Conservation (phyloP, 2,888 invertebrate species). For the Tipula vernalis region DNA sequence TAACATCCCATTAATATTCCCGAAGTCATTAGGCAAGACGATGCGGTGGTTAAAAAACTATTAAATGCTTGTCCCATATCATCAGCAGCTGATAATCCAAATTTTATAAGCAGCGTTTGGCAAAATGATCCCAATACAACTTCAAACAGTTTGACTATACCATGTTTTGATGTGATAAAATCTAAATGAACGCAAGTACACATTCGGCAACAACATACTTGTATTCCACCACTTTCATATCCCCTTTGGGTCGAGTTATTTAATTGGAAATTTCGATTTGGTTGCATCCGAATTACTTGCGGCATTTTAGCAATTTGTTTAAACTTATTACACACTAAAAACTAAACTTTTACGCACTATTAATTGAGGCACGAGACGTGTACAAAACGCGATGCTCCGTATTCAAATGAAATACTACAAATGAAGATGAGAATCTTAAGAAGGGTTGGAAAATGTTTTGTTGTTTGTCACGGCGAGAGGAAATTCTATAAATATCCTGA, state of each 20-base stretch:
- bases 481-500: not conserved
- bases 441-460: not conserved
- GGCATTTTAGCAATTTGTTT: not conserved
- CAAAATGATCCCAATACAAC: constrained; percentile 67
- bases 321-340: not conserved
- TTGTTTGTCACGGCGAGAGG: not conserved
- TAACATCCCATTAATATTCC: constrained; percentile 63
- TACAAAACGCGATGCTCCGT: not conserved
- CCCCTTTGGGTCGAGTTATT: constrained; percentile 13
- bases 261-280: constrained; percentile 12
- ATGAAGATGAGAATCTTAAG: not conserved
- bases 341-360: not conserved
- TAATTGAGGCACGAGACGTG: not conserved
- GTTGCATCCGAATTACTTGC: not conserved
- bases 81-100: constrained; percentile 58
- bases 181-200: constrained; percentile 69
- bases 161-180: constrained; percentile 58
- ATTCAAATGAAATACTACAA: not conserved
- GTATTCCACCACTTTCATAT: constrained; percentile 38
- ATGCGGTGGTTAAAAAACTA: constrained; percentile 66
- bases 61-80: constrained; percentile 68
- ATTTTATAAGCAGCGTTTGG: constrained; percentile 66
- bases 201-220: constrained; percentile 62
- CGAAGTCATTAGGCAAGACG: constrained; percentile 68
- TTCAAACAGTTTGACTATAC: constrained; percentile 62